Base-by-base conservation (phyloP, 1,140 invertebrate species). In the Chlorops oryzae region DNA sequence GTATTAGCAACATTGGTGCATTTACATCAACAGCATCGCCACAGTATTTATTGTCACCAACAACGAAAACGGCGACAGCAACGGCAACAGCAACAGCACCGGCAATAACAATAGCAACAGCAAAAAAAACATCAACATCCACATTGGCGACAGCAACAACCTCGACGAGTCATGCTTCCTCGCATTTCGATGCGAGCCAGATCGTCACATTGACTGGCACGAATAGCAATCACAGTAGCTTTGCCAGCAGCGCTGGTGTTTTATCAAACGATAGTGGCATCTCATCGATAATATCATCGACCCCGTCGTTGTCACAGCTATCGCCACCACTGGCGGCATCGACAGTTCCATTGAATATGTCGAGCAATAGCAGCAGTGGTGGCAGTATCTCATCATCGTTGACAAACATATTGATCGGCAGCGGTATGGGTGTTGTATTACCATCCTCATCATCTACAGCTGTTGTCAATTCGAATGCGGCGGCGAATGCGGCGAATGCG, bases 231-330 rank as follows among this genome's bases (percentile, higher is more conserved):
- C 22, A 10, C 28, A 32, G 15, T 15, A 42, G 5, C 18, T 5
- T 22, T 15, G 40, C 12, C 6, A 24, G 39, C 37, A 9, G 5
- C 47, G 43, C 18, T 15, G 10, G 40, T n/a, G n/a, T n/a, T n/a
- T n/a, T n/a, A n/a, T n/a, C n/a, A n/a, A 62, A 58, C 32, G 65
- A 69, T 45, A 69, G 65, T 54, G 65, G 65, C 54, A 69, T 69
- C 25, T 69, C 65, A 35, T 51, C 50, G 24, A 45, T 51, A 20
- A 49, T 49, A 1, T 53, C 51, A 15, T 53, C 51, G 34, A 49
- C 51, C 13, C 51, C 51, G 38, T 53, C 51, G 5, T 17, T 47
- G 25, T 45, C 5, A 58, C 65, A 13, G 55, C 66, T 69, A 17
- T 69, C 65, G 54, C 65, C 65, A 13, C 65, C 50, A 15, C 35